Base-by-base conservation (phyloP, 2,888 invertebrate species). In the Eugnorisma glareosa region DNA sequence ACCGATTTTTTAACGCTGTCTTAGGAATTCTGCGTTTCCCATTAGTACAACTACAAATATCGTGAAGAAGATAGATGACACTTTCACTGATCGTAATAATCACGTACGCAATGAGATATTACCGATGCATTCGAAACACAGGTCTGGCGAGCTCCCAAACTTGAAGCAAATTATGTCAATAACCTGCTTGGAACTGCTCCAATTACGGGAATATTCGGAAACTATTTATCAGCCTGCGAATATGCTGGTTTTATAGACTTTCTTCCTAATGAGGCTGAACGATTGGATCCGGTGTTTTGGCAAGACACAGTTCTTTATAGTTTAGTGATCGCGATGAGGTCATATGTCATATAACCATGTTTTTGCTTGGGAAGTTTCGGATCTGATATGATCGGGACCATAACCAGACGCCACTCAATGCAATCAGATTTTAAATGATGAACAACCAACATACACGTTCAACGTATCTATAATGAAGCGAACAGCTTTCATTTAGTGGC, bases 151-250 rank as follows among this genome's bases (percentile, higher is more conserved):
- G 28, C 73, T 73, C 75, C 89, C 89, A 89, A 87, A 79, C 77
- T 68, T 72, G 57, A 68, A 59, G 75, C 54, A 68, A 89, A 84
- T 84, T 90, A 90, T 90, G 90, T 89, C 89, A 89, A 89, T 89
- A 89, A 89, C 89, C 89, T 83, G 86, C 74, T 89, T 89, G 89
- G 90, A 85, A 11, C 40, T 10, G 59, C 24, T 84, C 89, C 90
- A 89, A 86, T 81, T 83, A 71, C 83, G 68, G 73, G 79, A 79
- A 82, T 77, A 89, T 88, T 82, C 48, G 73, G 57, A 77, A 67
- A 75, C 75, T 76, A 73, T 69, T 84, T 63, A 66, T 86, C 72
- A 63, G 69, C n/a, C 31, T n/a, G 37, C 57, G 63, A 73, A 67
- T 72, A 74, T 74, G 15, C 40, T 68, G 70, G 11, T 81, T 61